Percentiles rank a stretch among this genome's conserved stretches.
Conservation (phyloP, 2,888 invertebrate species). For the Rotaria macrura region DNA sequence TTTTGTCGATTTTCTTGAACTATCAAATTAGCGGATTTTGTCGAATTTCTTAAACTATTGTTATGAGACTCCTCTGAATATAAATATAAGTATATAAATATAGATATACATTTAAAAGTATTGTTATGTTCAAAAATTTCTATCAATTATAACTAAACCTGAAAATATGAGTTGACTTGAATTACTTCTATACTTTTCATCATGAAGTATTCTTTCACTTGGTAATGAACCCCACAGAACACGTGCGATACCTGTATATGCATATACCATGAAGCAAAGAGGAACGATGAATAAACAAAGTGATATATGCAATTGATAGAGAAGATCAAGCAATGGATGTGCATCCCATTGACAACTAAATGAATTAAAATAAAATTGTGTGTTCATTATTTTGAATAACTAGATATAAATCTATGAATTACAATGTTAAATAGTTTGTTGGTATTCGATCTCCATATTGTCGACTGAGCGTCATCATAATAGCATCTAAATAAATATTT, state of each 20-base stretch:
- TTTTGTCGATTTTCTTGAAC: constrained; percentile 24
- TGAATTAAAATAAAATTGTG: neutral
- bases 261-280: constrained; percentile 28
- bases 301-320: constrained; percentile 22
- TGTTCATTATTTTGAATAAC: too few relatives aligned
- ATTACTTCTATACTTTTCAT: neutral
- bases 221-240: constrained; percentile 27
- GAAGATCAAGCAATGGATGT: neutral
- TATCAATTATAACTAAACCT: neutral
- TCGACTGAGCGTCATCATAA: constrained; percentile 12
- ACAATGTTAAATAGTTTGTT: neutral
- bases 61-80: neutral
- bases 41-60: neutral
- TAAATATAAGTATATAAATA: too few relatives aligned
- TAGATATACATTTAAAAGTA: too few relatives aligned
- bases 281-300: constrained; percentile 28
- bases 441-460: neutral
- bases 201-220: neutral
- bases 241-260: constrained; percentile 27
- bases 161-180: neutral
- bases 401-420: neutral
- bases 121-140: too few relatives aligned
- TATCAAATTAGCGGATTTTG: neutral
- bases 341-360: constrained; percentile 16
- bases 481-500: neutral